Base-by-base conservation (phyloP, 1,140 invertebrate species). In the Aphelenchoides fujianensis region DNA sequence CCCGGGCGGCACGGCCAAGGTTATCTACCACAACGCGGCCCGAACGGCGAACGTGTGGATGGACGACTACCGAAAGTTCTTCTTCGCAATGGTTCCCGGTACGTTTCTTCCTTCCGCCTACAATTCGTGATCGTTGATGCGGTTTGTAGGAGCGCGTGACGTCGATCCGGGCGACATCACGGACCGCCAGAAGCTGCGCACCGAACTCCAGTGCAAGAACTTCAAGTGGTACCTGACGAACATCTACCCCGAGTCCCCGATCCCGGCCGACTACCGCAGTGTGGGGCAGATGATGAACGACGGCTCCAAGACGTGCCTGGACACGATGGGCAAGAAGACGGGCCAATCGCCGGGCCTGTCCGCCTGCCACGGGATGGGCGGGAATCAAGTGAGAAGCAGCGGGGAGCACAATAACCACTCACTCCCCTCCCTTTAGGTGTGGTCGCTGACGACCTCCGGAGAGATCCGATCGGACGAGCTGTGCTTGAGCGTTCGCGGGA, bases 151-250 rank as follows among this genome's bases (percentile, higher is more conserved):
- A 1, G 76, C 79, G 30, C 57, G 67, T 27, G 69, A 79, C 3
- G 72, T 73, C 12, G 81, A 83, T 53, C 59, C 72, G 7, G 93
- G 93, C 32, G 91, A 95, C 86, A 90, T 95, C 2, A 90, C 89
- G 28, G 89, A 90, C 74, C 88, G 94, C 1, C 87, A 89, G 74
- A 88, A 90, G 63, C 85, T 96, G 2, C 86, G 93, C 19, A 88
- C 93, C 76, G 88, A 88, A 68, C 88, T 98, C 31, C 90, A 95
- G 79, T 99, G 96, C 85, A 96, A 97, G 86, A 91, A 90, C 81
- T 99, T 99, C 88, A 89, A 92, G 59, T 98, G 95, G 95, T 98
- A 96, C 86, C 87, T 98, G 82, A 92, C 97, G 85, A 95, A 96
- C 86, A 90, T 98, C 59, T 98, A 97, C 86, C 93, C 93, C 0